Base-by-base conservation (phyloP, 2,797 vertebrate genomes). In the Melanotaenia pygmaea region DNA sequence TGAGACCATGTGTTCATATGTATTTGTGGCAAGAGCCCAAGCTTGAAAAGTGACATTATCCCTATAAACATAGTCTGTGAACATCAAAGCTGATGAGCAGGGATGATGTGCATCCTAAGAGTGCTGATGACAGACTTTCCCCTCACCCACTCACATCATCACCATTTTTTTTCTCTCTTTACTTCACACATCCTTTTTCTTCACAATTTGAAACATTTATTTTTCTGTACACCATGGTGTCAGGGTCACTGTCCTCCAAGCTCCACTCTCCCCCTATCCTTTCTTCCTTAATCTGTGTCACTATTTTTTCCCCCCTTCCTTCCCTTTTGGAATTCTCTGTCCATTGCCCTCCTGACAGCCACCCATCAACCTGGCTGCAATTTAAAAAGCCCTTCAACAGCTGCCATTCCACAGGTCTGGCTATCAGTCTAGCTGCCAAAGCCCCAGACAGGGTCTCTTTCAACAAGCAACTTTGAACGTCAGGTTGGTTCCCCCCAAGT, bases 341-440 rank as follows among this genome's bases (percentile, higher is more conserved):
- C 89, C 86, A 82, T 86, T 82, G 86, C 84, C 85, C 83, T 87
- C 83, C 89, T 92, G 92, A 93, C 93, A 93, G 89, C 86, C 78
- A 85, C 85, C 89, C 86, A 89, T 93, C 91, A 94, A 86, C 88
- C 79, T 45, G 74, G 83, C 86, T 80, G 89, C 91, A 91, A 92
- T 93, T 94, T 93, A 93, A 93, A 92, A 90, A 89, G 82, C 88
- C 89, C 93, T 92, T 93, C 90, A 92, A 90, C 92, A 91, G 88
- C 91, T 92, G 91, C 91, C 90, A 92, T 92, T 93, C 88, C 88
- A 87, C 80, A 56, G 80, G 84, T 77, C 88, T 79, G 81, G 82
- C 91, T 92, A 93, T 93, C 91, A 91, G 92, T 91, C 87, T 83
- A 89, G 84, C 91, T 94, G 92, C 91, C 93, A 93, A 72, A 87